Evolutionary conservation across 1,140 invertebrate genomes (phyloP), one percentile per base, ranked within the genome.

Genomic region (Oryzaephilus surinamensis): DNA sequence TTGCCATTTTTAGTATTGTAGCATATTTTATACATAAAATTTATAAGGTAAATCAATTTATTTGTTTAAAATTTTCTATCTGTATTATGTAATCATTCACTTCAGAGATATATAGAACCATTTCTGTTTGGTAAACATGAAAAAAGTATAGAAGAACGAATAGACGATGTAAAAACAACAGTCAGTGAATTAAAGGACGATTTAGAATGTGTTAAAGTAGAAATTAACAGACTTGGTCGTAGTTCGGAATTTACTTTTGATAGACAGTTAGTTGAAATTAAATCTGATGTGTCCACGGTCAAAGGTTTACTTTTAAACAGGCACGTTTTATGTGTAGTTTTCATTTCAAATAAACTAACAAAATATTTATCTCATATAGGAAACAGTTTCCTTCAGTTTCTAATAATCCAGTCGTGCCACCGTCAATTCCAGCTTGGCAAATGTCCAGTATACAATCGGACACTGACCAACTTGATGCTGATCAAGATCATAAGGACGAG

Each of bases 401-500:
- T 2, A 69, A 67, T 41, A 65, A 55, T n/a, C 62, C 70, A 6
- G 68, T 75, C 2, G 73, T 78, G 7, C 77, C 77, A 4, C 73
- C 78, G 6, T 81, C 79, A 1, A 84, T 84, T 42, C 81, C 82
- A 15, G 69, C 77, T 6, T 86, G 81, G 81, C 81, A 84, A 57
- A 64, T 82, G 21, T 67, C 72, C n/a, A 70, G 70, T 4, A 65
- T 68, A 18, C 39, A 52, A 12, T 33, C 35, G 56, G 63, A 32
- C 46, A 29, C 38, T 8, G 11, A n/a, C 11, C 23, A 10, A n/a
- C n/a, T n/a, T n/a, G 42, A 44, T 27, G 41, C 45, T 32, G 55
- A 56, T 26, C 27, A 37, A 5, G 54, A 60, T 31, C 50, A 48
- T 29, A 60, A 63, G 46, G 48, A 51, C 15, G 50, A 58, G 35